Base-by-base conservation (phyloP, 2,113 vertebrate species). In the Typhlomys cinereus region DNA sequence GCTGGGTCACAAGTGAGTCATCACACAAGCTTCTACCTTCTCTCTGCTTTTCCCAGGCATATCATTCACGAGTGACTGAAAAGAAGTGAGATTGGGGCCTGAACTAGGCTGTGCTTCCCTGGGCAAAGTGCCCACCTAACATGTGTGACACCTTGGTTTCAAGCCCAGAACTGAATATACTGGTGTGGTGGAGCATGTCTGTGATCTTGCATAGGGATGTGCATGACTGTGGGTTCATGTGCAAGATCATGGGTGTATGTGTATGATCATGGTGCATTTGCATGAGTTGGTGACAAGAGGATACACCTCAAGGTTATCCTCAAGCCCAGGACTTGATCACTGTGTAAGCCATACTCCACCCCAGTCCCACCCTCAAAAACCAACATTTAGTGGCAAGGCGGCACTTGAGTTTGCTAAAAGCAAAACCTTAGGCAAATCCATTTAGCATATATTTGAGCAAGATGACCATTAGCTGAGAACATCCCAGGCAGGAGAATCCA, bases 1-100 rank as follows among this genome's bases (percentile, higher is more conserved):
- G n/a, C 59, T n/a, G 34, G 27, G 23, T 39, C 1, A 10, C 2
- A 1, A 0, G 0, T 0, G 5, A 18, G 25, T 34, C 0, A 2
- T 10, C 62, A 18, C 14, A 2, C 27, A 44, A 12, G 27, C 25
- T 1, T 14, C 66, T 64, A 11, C 46, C 80, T 64, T 52, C 82
- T 62, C 57, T 80, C 50, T 57, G 34, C 31, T 80, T 61, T 79
- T 70, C 18, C n/a, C 25, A 76, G 4, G 73, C 34, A 48, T 36
- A 39, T 27, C 27, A 59, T 89, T 23, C 83, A 71, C 27, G 3
- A 44, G 46, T 6, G 14, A 44, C 20, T n/a, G 41, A 13, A 46
- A 71, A 44, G 7, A 85, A 62, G 79, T 15, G 62, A 52, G 34
- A 12, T 34, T 18, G 46, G 29, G 46, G 20, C n/a, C 52, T 11